Base-by-base conservation (phyloP, 2,113 vertebrate species). In the Perca flavescens region DNA sequence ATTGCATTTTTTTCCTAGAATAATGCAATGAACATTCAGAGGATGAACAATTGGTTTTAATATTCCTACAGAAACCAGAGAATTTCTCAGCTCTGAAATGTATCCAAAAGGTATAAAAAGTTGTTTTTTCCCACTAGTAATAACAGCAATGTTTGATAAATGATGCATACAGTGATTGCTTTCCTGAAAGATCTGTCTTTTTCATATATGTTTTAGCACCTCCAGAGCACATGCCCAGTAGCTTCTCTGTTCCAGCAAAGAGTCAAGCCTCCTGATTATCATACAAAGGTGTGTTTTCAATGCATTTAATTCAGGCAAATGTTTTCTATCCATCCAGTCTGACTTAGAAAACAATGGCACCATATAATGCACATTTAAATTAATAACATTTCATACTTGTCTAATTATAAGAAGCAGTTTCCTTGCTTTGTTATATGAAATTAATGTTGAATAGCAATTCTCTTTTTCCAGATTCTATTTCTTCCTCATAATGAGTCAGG, bases 41-140 rank as follows among this genome's bases (percentile, higher is more conserved):
- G 11, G 21, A 49, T 73, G 19, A 77, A 52, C 3, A 52, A 47
- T 7, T 22, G 6, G 49, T 63, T 49, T 65, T 43, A 2, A 71
- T 79, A 31, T 83, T 66, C 54, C 64, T 9, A 74, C 74, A 93
- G 91, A 94, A 76, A 91, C 85, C 57, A 78, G 77, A 76, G 88
- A 92, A 77, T 64, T 72, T 15, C 6, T 63, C 36, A 92, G 84
- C 50, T 68, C 81, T 67, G 91, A 93, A 81, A 84, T 6, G 0
- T 47, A 74, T 67, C 74, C 68, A 25, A 2, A 31, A 3, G 85
- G 86, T 94, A 79, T 83, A 79, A 65, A 34, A 1, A 5, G 1
- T 21, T 79, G 74, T 49, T 58, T 19, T 22, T 61, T 12, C 17
- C 15, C 7, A 17, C 8, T 17, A 6, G 6, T 28, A 10, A 47